phyloP scores from a whole-genome alignment of 2,888 invertebrate species.

The Hetaerina titia region DNA sequence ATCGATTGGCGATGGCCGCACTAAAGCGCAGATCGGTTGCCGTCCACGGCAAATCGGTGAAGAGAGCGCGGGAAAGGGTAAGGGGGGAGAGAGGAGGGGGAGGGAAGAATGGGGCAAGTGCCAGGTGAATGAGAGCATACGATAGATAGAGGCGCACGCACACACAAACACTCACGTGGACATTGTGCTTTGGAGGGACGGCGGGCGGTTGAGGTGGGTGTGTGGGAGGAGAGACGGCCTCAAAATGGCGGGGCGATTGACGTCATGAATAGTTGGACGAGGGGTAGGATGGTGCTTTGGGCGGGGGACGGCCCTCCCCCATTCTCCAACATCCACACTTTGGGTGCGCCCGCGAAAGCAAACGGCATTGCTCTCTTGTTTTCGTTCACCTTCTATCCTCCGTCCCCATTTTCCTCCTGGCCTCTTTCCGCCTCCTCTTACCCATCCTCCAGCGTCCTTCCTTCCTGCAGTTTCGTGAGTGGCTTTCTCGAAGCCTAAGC shows the following conservation, averaged over 20 bases:
- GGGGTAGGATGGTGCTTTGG: neutral
- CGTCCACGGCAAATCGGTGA: neutral
- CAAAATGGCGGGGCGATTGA: constrained; percentile 49
- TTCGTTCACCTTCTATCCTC: neutral
- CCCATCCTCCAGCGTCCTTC: neutral
- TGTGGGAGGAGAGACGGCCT: neutral
- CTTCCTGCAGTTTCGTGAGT: neutral
- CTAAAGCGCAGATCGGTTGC: neutral
- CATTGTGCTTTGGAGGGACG: too few species aligned
- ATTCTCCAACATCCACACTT: neutral
- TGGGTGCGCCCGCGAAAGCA: neutral
- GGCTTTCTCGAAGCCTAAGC: neutral
- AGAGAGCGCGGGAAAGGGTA: neutral
- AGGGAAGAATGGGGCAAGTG: neutral
- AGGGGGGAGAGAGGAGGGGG: neutral
- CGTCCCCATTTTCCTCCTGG: neutral
- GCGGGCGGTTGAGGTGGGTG: too few species aligned
- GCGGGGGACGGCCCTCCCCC: neutral
- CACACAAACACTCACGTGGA: too few species aligned
- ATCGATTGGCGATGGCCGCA: constrained; percentile 5
- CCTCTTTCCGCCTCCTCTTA: neutral
- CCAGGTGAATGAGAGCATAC: neutral
- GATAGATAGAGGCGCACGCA: neutral
- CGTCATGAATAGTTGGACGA: neutral
- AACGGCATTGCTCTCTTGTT: neutral